Percentiles rank a stretch among this genome's conserved stretches.
Evolutionary conservation across 2,888 invertebrate species (phyloP).

Genomic region (Netelia inedita): DNA sequence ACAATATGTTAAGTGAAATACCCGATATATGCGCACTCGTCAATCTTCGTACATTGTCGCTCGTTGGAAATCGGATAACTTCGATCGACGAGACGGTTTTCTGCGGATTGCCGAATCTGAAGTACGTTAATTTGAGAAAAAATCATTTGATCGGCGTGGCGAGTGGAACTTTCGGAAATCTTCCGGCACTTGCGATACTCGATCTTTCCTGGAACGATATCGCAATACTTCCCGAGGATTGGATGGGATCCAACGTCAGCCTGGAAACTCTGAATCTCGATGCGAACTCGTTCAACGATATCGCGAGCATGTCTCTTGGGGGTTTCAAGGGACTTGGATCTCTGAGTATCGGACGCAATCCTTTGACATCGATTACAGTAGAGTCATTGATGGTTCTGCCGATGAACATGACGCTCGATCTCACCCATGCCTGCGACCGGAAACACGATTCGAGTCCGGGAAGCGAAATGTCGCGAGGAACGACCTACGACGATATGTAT

Average conservation of each 20-base stretch:
- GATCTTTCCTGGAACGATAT: constrained; percentile 20
- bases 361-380: neutral
- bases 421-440: neutral
- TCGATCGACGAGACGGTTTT: constrained; percentile 3
- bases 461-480: neutral
- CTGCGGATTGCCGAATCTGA: constrained; percentile 18
- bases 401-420: neutral
- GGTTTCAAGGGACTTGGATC: neutral
- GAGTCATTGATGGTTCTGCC: constrained; percentile 31
- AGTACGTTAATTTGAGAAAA: neutral
- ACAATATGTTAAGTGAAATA: neutral
- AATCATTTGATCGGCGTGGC: constrained; percentile 18
- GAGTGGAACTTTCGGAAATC: constrained; percentile 6
- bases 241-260: neutral
- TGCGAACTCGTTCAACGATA: neutral
- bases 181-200: neutral
- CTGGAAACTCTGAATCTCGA: constrained; percentile 17
- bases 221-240: neutral
- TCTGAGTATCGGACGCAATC: constrained; percentile 23
- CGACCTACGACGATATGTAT: neutral
- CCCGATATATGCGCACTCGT: constrained; percentile 19
- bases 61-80: neutral
- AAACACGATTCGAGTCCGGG: neutral
- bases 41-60: constrained; percentile 19
- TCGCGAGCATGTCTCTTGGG: constrained; percentile 27